These are phyloP conservation scores for Fragum sueziense DNA, from an alignment of 2,888 invertebrate genomes.

Conservation along the genomic window DNA sequence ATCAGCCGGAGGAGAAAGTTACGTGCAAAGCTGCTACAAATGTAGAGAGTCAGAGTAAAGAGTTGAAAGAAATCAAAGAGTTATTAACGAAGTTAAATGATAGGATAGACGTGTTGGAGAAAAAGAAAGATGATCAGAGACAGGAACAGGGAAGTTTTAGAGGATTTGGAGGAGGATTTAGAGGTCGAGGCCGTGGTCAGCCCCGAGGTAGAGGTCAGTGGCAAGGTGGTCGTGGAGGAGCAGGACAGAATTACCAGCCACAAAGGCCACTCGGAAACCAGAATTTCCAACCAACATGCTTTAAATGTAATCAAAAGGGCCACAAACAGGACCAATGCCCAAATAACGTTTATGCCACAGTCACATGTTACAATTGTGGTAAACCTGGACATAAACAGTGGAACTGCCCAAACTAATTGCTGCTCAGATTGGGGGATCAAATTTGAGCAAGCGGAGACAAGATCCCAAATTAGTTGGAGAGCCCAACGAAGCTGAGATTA, in stretches of 20 bases:
- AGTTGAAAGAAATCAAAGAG: too few species aligned
- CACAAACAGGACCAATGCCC: neutral
- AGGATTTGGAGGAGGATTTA: neutral
- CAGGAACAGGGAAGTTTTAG: neutral
- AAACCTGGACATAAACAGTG: neutral
- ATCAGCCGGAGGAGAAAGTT: too few species aligned
- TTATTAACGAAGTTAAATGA: too few species aligned
- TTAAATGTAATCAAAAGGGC: neutral
- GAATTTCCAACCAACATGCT: neutral
- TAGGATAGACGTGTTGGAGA: neutral
- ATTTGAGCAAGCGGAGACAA: neutral
- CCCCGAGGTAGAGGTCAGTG: too few species aligned
- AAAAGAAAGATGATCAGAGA: neutral
- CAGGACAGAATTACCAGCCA: neutral
- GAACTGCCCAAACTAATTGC: slow-evolving; percentile 21
- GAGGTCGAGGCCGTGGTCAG: neutral
- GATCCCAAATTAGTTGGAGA: slow-evolving; percentile 38
- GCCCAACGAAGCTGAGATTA: slow-evolving; percentile 24
- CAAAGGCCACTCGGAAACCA: neutral
- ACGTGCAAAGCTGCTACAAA: too few species aligned
- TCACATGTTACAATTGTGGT: neutral
- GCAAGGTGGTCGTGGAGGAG: neutral
- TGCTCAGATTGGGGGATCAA: slow-evolving; percentile 25
- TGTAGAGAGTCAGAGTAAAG: too few species aligned
- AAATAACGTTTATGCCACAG: neutral